Percentiles rank a stretch among this genome's conserved stretches.
phyloP scores from a whole-genome alignment of 2,888 invertebrate species.

The Bedellia somnulentella region DNA sequence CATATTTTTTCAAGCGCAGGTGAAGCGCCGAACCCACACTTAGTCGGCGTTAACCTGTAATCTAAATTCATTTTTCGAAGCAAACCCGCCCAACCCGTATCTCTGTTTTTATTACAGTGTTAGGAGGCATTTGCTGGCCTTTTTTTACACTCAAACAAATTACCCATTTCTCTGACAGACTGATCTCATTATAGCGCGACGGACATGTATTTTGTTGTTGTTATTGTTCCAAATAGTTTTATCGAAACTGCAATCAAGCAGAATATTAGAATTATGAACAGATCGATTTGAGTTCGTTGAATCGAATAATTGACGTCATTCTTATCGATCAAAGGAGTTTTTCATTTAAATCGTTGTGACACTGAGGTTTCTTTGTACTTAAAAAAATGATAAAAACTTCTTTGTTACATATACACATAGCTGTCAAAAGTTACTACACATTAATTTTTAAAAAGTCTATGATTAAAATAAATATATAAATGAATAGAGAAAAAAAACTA shows the following conservation, averaged over 20 bases:
- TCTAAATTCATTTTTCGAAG: conserved; percentile 62
- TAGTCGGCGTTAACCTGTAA: conserved; percentile 59
- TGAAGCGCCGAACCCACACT: conserved; percentile 51
- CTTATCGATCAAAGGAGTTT: no score
- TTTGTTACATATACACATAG: no score
- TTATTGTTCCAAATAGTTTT: conserved; percentile 10
- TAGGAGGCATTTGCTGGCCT: conserved; percentile 51
- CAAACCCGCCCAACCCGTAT: conserved; percentile 49
- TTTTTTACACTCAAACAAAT: conserved; percentile 53
- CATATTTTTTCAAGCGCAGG: conserved; percentile 46
- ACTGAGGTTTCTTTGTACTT: no score
- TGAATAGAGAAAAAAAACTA: no score
- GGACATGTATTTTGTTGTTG: conserved; percentile 23
- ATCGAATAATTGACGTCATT: conserved; percentile 40
- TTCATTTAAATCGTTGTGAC: no score
- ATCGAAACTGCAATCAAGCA: conserved; percentile 12
- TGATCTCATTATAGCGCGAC: conserved; percentile 44
- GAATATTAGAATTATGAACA: conserved; percentile 24
- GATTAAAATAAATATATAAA: no score
- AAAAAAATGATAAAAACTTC: no score
- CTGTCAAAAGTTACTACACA: no score
- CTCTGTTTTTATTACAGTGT: conserved; percentile 58
- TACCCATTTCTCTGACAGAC: conserved; percentile 48
- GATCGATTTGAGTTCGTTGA: conserved; percentile 40
- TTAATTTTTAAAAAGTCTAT: no score